Evolutionary conservation across 35 echinoderm and acorn worm genomes (phyloP), one percentile per base, ranked within the genome.

Genomic region (Acanthaster planci): DNA sequence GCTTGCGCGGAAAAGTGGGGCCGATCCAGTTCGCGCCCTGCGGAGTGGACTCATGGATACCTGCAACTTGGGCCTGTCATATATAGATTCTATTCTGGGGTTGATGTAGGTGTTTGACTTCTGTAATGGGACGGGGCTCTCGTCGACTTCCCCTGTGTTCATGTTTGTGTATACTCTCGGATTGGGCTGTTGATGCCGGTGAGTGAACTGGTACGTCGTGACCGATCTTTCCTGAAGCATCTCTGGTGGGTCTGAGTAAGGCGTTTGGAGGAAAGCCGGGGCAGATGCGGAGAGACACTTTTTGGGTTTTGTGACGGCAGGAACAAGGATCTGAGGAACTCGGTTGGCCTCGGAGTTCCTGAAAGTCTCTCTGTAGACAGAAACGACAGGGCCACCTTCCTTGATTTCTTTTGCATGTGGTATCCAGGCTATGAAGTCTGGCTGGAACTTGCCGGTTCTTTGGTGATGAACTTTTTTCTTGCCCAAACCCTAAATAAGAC

Each of bases 351-450:
- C 72, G 42, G 52, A 81, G 38, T 59, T 47, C 29, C 42, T 83
- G 56, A 80, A 93, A 29, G 88, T 90, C 5, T 99, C 88, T 47
- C 92, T 78, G 56, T 99, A 99, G 17, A 90, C 82, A 7, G 96
- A 99, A 16, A 83, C 86, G 37, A 80, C 38, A 27, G 96, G 96
- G 67, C 96, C 96, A 50, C 83, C 52, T 22, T 85, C 78, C 27
- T 52, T 57, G 22, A 99, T 82, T 79, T 99, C 96, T 79, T 85
- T 86, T 19, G 77, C 87, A 77, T 99, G 96, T 38, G 96, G 96
- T 17, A 99, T 60, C 96, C 96, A 99, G 47, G 96, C 57, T 29
- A 99, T 99, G 78, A 99, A 99, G 68, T 99, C 96, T 42, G 96
- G 96, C 10, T 31, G 22, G 51, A 99, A 99, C 21, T 83, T 93